Evolutionary conservation across 1,140 invertebrate genomes (phyloP).

Genomic region (Pollicipes pollicipes): DNA sequence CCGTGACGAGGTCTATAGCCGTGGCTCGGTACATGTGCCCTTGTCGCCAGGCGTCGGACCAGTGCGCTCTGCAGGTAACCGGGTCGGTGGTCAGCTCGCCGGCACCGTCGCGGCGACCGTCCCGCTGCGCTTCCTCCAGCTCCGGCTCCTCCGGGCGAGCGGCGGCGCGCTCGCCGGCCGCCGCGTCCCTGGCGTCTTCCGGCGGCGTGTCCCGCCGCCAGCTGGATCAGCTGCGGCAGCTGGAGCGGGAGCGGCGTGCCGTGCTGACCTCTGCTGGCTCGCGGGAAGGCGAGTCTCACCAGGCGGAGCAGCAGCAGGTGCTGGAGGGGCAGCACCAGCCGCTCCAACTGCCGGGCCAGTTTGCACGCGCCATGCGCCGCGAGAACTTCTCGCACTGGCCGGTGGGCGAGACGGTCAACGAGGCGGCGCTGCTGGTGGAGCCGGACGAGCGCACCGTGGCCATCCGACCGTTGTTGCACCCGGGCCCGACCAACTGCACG

Average conservation of each 20-base stretch:
- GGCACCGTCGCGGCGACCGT: background rate
- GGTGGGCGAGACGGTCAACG: slow-evolving; percentile 12
- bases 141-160: background rate
- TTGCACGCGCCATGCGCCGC: background rate
- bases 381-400: background rate
- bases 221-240: background rate
- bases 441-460: slow-evolving; percentile 14
- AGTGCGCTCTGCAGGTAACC: background rate
- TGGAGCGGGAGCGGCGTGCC: background rate
- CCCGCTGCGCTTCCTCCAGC: background rate
- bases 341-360: background rate
- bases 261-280: too few relatives aligned
- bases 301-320: too few relatives aligned
- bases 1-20: too few relatives aligned
- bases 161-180: background rate
- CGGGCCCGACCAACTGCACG: slow-evolving; percentile 17
- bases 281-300: background rate
- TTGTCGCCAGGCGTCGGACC: too few relatives aligned
- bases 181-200: background rate
- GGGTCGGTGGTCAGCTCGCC: background rate
- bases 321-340: too few relatives aligned
- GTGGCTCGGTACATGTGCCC: too few relatives aligned
- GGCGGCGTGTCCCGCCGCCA: background rate
- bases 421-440: slow-evolving; percentile 15
- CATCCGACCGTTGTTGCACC: slow-evolving; percentile 16